Evolutionary conservation across 2,888 invertebrate species (phyloP).

Genomic region (Lottia scabra): DNA sequence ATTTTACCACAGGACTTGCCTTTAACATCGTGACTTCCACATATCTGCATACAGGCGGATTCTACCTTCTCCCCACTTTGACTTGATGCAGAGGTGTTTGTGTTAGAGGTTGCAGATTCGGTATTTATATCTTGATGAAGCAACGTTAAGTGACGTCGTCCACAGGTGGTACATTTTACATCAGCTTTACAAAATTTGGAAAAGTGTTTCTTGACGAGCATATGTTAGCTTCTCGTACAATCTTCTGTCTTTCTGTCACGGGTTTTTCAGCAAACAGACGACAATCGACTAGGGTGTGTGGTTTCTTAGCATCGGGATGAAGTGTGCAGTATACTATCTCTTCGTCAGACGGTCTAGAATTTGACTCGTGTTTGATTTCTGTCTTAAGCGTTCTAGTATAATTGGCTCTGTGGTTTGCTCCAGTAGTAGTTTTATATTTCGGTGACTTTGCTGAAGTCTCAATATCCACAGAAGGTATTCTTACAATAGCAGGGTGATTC

Average conservation of each 20-base stretch:
- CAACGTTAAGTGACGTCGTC: neutral
- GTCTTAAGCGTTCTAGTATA: neutral
- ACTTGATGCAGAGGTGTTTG: neutral
- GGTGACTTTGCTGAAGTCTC: neutral
- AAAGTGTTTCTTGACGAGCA: neutral
- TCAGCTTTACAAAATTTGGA: neutral
- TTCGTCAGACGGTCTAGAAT: neutral
- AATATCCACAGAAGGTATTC: neutral
- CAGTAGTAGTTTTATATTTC: neutral
- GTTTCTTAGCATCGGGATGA: neutral
- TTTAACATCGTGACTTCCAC: neutral
- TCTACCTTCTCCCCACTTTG: neutral
- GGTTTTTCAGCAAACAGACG: neutral
- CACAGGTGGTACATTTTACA: neutral
- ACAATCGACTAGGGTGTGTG: neutral
- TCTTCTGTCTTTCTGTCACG: neutral
- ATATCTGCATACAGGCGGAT: neutral
- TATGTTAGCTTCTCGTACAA: neutral
- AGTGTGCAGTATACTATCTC: neutral
- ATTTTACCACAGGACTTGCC: neutral
- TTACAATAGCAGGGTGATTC: neutral
- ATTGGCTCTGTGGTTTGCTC: neutral
- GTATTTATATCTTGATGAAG: neutral
- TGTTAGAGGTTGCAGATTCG: neutral
- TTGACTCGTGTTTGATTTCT: neutral